Evolutionary conservation across 2,888 invertebrate species (phyloP).

Genomic region (Apamea crenata): DNA sequence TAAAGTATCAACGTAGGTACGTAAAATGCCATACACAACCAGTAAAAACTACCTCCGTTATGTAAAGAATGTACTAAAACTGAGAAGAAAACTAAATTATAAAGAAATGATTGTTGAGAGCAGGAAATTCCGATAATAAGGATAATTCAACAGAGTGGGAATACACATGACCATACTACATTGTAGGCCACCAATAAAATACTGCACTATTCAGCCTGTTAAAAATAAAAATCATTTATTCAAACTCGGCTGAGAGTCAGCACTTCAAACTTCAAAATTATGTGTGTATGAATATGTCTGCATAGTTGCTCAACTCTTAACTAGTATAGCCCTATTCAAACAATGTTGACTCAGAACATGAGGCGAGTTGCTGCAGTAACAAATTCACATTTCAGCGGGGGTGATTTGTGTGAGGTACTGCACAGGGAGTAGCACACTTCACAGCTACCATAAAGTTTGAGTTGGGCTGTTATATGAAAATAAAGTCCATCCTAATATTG

Average conservation of each 20-base stretch:
- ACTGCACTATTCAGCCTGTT: not conserved
- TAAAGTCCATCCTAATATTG: not conserved
- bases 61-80: too few species aligned
- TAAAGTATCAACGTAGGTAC: not conserved
- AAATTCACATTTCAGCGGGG: too few species aligned
- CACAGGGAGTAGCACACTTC: too few species aligned
- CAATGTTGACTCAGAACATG: too few species aligned
- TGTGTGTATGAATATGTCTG: not conserved
- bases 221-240: not conserved
- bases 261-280: not conserved
- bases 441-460: too few species aligned
- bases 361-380: too few species aligned
- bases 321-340: not conserved
- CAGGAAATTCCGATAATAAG: not conserved
- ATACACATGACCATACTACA: not conserved
- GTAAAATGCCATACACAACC: not conserved
- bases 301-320: not conserved
- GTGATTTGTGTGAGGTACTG: too few species aligned
- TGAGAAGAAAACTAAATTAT: not conserved
- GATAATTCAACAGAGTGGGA: constrained; percentile 1
- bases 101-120: not conserved
- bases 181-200: not conserved
- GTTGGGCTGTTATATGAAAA: not conserved
- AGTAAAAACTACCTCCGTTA: not conserved
- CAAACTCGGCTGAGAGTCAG: too few species aligned